Conservation (phyloP, 2,888 invertebrate genomes). For the Lithosia quadra region DNA sequence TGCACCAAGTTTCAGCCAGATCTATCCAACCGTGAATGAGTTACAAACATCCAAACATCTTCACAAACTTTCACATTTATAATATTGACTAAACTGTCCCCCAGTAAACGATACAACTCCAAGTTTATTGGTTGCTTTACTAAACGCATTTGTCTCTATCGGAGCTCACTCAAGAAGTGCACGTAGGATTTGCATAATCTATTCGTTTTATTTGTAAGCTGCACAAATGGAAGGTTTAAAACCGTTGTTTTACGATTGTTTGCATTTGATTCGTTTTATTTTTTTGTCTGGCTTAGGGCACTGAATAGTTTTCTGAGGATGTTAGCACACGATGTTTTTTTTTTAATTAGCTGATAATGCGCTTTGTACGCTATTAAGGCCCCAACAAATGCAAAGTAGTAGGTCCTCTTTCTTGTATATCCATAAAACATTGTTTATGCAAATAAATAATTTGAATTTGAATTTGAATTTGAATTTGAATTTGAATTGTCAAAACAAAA, state of each 20-base stretch:
- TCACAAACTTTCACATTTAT: too few species aligned
- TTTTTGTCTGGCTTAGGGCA: not conserved
- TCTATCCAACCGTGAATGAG: too few species aligned
- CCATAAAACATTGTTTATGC: too few species aligned
- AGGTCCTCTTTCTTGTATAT: too few species aligned
- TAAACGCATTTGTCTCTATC: slow-evolving; percentile 1
- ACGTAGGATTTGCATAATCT: slow-evolving; percentile 8
- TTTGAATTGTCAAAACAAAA: too few species aligned
- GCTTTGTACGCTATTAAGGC: not conserved
- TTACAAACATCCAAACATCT: too few species aligned
- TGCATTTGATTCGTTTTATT: slow-evolving; percentile 10
- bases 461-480: too few species aligned
- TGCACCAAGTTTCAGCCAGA: too few species aligned
- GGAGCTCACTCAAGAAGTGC: slow-evolving; percentile 41
- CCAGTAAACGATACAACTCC: not conserved
- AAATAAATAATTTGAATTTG: too few species aligned
- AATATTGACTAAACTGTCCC: not conserved
- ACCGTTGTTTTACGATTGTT: slow-evolving; percentile 26
- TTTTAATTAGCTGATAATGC: not conserved
- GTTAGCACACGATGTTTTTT: not conserved
- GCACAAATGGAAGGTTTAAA: slow-evolving; percentile 20
- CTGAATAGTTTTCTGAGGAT: not conserved
- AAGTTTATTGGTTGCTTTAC: slow-evolving; percentile 1
- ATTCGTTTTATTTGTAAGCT: slow-evolving; percentile 12
- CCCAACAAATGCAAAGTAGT: not conserved